Evolutionary conservation across 2,113 vertebrate genomes (phyloP).

Genomic region (Chrysochloris asiatica): DNA sequence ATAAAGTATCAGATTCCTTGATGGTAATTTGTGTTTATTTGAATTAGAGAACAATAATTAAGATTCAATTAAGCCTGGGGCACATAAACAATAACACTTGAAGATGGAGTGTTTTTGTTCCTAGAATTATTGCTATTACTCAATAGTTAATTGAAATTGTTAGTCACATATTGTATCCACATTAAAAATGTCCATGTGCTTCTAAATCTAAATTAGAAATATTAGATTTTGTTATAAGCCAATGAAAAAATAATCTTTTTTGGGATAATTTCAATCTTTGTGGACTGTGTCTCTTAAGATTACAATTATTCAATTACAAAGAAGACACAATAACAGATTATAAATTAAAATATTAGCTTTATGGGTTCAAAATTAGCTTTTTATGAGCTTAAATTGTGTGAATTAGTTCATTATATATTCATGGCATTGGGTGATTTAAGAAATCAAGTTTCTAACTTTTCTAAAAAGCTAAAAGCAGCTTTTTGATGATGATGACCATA

Average conservation of each 20-base stretch:
- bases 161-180: not conserved
- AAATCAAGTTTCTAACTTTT: not conserved
- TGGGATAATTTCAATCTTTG: not conserved
- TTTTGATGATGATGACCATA: not conserved
- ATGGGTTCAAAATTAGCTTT: constrained; percentile 23
- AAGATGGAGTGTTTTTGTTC: not conserved
- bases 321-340: not conserved
- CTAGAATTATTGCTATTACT: not conserved
- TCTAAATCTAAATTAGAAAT: not conserved
- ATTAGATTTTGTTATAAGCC: not conserved
- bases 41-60: not conserved
- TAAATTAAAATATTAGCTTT: not conserved
- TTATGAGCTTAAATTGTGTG: not conserved
- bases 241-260: not conserved
- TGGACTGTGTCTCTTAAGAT: not conserved
- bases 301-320: not conserved
- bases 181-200: not conserved
- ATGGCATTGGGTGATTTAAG: not conserved
- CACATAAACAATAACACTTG: not conserved
- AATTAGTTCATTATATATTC: not conserved
- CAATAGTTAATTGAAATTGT: not conserved
- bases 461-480: not conserved
- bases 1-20: not conserved
- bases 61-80: not conserved
- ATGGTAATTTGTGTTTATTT: not conserved